phyloP scores from a whole-genome alignment of 2,113 vertebrate species.

The Martes martes region DNA sequence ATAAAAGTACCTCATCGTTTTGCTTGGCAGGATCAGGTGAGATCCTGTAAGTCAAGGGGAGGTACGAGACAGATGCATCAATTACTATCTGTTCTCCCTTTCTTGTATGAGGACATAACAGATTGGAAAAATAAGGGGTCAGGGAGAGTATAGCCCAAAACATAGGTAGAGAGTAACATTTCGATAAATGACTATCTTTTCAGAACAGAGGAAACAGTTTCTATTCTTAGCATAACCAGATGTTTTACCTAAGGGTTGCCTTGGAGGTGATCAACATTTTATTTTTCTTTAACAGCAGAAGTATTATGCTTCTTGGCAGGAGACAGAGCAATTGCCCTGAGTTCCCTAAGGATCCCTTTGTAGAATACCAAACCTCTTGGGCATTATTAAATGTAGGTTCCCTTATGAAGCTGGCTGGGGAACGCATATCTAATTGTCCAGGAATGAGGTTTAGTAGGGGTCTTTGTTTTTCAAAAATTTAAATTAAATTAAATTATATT shows the following conservation, averaged over 20 bases:
- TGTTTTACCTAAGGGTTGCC: background rate
- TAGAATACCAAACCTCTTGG: background rate
- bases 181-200: constrained; percentile 2
- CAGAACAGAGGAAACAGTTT: background rate
- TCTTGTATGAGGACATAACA: background rate
- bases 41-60: background rate
- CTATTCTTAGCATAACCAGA: background rate
- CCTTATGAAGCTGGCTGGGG: background rate
- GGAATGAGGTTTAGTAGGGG: background rate
- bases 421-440: background rate
- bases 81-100: background rate
- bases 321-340: background rate
- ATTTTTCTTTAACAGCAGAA: background rate
- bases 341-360: background rate
- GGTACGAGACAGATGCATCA: background rate
- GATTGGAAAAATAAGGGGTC: background rate
- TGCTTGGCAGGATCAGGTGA: background rate
- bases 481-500: background rate
- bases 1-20: background rate
- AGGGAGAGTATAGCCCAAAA: background rate
- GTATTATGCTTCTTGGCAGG: background rate
- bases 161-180: background rate
- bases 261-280: background rate
- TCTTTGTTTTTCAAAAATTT: background rate
- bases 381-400: background rate